Percentiles rank a stretch among this genome's conserved stretches.
phyloP scores from a whole-genome alignment of 2,888 invertebrate genomes.

The Craniophora ligustri region DNA sequence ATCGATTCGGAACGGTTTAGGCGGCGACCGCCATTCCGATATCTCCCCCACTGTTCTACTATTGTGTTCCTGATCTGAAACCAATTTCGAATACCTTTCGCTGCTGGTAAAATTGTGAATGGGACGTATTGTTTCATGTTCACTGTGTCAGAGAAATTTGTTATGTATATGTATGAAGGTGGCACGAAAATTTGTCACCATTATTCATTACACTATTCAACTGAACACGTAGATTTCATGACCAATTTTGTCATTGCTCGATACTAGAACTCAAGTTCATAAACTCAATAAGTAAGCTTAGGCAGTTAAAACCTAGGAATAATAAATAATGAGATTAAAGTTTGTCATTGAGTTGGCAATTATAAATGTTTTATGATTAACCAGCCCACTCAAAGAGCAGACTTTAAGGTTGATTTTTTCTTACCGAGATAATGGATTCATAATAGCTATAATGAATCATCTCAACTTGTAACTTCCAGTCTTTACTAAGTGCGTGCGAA shows the following conservation, averaged over 20 bases:
- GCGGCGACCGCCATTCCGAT: conserved; percentile 61
- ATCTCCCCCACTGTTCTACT: conserved; percentile 61
- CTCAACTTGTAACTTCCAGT: conserved; percentile 16
- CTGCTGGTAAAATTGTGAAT: conserved; percentile 24
- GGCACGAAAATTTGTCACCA: not conserved
- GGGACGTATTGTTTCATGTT: conserved; percentile 6
- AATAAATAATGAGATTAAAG: not conserved
- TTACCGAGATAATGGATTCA: conserved; percentile 8
- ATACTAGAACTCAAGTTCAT: not conserved
- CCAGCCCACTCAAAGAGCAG: not conserved
- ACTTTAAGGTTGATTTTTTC: conserved; percentile 2
- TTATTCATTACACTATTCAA: not conserved
- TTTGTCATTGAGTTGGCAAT: not conserved
- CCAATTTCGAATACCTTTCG: conserved; percentile 48
- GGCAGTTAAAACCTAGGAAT: not conserved
- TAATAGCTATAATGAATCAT: conserved; percentile 12
- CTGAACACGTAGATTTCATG: not conserved
- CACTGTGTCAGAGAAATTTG: conserved; percentile 2
- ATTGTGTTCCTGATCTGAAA: conserved; percentile 38
- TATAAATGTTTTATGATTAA: not conserved
- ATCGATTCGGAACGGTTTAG: conserved; percentile 76
- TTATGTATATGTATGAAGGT: not conserved
- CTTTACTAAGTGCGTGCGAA: conserved; percentile 68
- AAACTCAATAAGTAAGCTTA: conserved; percentile 1
- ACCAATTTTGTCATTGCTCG: not conserved